These are phyloP conservation scores for Emys orbicularis DNA, from an alignment of 2,797 vertebrate species.

Conservation along the genomic window DNA sequence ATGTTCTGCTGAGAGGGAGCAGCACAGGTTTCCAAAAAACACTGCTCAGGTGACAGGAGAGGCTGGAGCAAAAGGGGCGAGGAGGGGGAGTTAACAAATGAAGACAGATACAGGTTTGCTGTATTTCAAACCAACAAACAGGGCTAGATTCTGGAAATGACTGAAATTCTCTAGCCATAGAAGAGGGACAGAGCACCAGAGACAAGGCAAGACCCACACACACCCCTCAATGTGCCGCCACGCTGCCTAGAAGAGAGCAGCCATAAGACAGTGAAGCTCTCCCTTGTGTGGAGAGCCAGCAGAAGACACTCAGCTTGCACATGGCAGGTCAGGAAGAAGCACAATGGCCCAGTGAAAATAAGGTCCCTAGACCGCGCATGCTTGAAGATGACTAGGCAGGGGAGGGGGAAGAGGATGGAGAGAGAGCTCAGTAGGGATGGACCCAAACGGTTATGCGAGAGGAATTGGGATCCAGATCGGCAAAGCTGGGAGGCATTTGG, in stretches of 20 bases:
- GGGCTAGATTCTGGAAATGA: not conserved
- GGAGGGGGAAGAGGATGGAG: not conserved
- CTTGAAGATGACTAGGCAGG: not conserved
- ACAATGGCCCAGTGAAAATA: not conserved
- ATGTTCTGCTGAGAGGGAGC: not conserved
- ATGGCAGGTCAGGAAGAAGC: not conserved
- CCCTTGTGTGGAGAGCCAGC: not conserved
- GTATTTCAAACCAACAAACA: not conserved
- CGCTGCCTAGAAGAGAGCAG: not conserved
- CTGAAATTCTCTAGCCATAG: not conserved
- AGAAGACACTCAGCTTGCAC: not conserved
- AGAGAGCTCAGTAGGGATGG: not conserved
- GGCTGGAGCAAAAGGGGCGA: not conserved
- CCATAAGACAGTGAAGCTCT: not conserved
- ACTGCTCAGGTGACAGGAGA: not conserved
- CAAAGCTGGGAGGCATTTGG: not conserved
- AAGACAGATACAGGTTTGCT: not conserved
- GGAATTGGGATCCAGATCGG: not conserved
- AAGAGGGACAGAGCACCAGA: not conserved
- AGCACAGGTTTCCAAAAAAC: not conserved
- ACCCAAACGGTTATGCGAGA: not conserved
- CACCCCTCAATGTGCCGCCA: no score
- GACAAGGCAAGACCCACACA: not conserved
- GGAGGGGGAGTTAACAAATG: not conserved
- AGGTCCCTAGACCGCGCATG: not conserved